These are phyloP conservation scores for Chaetogeoica ovagalla DNA, from an alignment of 2,888 invertebrate species.

Conservation along the genomic window DNA sequence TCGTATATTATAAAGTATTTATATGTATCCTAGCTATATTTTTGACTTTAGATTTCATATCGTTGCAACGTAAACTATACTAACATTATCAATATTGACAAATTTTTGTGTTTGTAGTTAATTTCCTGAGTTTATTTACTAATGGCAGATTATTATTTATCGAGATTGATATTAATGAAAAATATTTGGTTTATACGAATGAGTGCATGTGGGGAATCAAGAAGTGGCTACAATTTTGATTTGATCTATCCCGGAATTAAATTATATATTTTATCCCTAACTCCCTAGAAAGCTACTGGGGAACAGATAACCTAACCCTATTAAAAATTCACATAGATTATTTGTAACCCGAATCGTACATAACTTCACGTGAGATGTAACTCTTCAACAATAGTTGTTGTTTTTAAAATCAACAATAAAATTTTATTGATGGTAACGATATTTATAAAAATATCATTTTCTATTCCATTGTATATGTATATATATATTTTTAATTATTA, in stretches of 20 bases:
- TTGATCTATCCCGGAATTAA: conserved; percentile 18
- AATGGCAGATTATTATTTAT: conserved; percentile 27
- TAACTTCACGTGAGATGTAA: not conserved
- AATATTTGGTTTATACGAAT: not conserved
- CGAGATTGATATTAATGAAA: conserved; percentile 34
- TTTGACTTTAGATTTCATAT: not conserved
- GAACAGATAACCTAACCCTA: conserved; percentile 1
- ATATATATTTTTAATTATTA: no score
- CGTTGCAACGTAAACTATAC: not conserved
- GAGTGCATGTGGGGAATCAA: no score
- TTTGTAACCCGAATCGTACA: not conserved
- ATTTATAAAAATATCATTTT: not conserved
- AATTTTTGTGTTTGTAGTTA: conserved; percentile 3
- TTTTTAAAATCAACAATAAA: not conserved
- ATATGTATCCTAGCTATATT: no score
- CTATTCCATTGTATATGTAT: no score
- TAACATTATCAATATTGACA: not conserved
- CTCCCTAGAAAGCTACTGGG: conserved; percentile 25
- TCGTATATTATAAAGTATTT: no score
- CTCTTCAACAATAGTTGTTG: not conserved
- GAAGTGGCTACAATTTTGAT: conserved; percentile 29
- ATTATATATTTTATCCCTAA: conserved; percentile 35
- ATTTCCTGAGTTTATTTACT: not conserved
- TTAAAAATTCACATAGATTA: not conserved
- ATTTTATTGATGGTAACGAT: not conserved